Conservation (phyloP, 2,888 invertebrate genomes). For the Drosophila flavopinicola region DNA sequence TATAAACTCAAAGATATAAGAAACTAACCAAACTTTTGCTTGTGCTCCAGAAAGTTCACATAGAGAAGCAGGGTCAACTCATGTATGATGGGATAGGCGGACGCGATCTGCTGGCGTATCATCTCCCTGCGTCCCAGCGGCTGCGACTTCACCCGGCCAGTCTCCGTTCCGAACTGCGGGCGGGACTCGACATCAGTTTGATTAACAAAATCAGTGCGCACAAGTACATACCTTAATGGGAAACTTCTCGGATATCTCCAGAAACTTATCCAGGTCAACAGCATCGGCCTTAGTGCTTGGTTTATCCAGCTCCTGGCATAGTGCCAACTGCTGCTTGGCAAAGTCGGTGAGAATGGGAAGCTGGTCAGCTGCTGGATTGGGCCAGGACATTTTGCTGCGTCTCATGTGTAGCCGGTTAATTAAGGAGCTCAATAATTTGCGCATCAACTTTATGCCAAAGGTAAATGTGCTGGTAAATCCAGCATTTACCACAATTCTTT, state of each 20-base stretch:
- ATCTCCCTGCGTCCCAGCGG: constrained; percentile 64
- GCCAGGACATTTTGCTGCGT: neutral
- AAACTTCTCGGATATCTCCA: constrained; percentile 68
- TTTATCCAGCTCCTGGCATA: constrained; percentile 56
- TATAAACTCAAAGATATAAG: too few species aligned
- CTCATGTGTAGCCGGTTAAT: too few species aligned
- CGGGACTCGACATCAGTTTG: neutral
- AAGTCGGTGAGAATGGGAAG: constrained; percentile 37
- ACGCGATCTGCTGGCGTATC: constrained; percentile 84
- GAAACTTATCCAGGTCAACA: constrained; percentile 65
- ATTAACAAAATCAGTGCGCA: neutral
- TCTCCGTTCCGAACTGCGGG: constrained; percentile 77
- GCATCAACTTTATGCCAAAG: neutral
- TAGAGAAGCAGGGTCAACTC: constrained; percentile 87
- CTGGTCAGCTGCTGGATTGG: neutral
- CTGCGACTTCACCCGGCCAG: constrained; percentile 79
- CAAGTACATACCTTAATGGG: constrained; percentile 61
- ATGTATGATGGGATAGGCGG: constrained; percentile 89
- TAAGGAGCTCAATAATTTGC: neutral
- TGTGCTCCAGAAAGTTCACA: constrained; percentile 88
- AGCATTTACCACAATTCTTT: neutral
- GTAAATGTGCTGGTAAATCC: too few species aligned
- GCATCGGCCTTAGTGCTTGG: constrained; percentile 41
- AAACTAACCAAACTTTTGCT: constrained; percentile 82
- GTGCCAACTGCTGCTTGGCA: constrained; percentile 54